phyloP scores from a whole-genome alignment of 2,113 vertebrate species.

The Serinus canaria region DNA sequence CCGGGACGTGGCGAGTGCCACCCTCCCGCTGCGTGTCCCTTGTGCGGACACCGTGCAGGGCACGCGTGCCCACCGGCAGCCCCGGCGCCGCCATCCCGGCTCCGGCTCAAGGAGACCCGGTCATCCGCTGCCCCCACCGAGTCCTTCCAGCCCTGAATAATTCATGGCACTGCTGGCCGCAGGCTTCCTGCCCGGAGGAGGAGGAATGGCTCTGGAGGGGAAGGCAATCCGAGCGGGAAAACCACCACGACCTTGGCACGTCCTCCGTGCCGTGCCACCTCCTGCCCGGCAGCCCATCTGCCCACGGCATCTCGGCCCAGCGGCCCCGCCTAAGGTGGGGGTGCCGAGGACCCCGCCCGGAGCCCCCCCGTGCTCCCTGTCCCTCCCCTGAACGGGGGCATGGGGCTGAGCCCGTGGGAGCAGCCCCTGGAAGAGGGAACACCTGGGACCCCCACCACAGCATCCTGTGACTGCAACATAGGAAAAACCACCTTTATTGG shows the following conservation, averaged over 20 bases:
- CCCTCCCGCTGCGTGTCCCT: fast-evolving
- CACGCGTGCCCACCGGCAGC: neutral
- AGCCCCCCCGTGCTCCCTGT: neutral
- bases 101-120: slow-evolving; percentile 59
- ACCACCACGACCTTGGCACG: slow-evolving; percentile 22
- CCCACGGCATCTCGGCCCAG: neutral
- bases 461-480: neutral
- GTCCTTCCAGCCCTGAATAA: slow-evolving; percentile 63
- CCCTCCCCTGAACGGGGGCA: fast-evolving
- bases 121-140: neutral
- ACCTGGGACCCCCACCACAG: neutral
- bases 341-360: neutral
- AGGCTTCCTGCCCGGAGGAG: slow-evolving; percentile 57
- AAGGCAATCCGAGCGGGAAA: neutral
- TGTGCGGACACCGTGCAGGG: fast-evolving
- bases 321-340: neutral
- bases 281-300: slow-evolving; percentile 28
- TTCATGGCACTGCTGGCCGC: slow-evolving; percentile 39
- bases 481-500: slow-evolving; percentile 59
- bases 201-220: neutral
- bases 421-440: fast-evolving
- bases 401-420: neutral
- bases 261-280: neutral
- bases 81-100: neutral
- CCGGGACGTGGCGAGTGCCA: fast-evolving